These are phyloP conservation scores for Pseudochirops corinnae DNA, from an alignment of 2,797 vertebrate species.

Conservation along the genomic window DNA sequence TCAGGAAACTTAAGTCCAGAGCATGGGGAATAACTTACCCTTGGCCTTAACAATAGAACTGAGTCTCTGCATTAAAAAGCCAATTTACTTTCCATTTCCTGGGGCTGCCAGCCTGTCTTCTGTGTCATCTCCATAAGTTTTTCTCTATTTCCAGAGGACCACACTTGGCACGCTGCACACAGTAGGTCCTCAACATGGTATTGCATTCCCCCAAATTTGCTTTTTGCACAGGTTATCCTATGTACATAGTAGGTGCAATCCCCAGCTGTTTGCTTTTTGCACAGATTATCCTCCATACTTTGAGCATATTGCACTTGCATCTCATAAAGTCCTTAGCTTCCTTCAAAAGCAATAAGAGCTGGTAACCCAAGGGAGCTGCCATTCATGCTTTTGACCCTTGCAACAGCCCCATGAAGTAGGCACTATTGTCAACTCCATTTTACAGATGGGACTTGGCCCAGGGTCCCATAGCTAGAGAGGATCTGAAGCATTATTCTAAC, in stretches of 20 bases:
- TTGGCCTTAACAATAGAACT: background rate
- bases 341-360: background rate
- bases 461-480: background rate
- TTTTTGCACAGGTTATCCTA: background rate
- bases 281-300: background rate
- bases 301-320: background rate
- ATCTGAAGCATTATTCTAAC: background rate
- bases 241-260: background rate
- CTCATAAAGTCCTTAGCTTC: background rate
- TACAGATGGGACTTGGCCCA: background rate
- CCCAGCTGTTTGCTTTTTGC: no score
- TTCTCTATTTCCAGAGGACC: background rate
- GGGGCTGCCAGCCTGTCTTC: background rate
- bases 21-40: background rate
- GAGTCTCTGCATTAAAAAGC: background rate
- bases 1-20: background rate
- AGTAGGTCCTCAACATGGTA: background rate
- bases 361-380: background rate
- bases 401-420: background rate
- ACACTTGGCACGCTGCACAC: rapidly evolving
- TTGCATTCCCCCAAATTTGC: background rate
- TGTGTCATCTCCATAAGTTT: background rate
- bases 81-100: background rate
- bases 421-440: background rate
- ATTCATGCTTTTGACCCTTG: background rate